Evolutionary conservation across 1,140 invertebrate genomes (phyloP), one percentile per base, ranked within the genome.

Genomic region (Temnothorax nylanderi): DNA sequence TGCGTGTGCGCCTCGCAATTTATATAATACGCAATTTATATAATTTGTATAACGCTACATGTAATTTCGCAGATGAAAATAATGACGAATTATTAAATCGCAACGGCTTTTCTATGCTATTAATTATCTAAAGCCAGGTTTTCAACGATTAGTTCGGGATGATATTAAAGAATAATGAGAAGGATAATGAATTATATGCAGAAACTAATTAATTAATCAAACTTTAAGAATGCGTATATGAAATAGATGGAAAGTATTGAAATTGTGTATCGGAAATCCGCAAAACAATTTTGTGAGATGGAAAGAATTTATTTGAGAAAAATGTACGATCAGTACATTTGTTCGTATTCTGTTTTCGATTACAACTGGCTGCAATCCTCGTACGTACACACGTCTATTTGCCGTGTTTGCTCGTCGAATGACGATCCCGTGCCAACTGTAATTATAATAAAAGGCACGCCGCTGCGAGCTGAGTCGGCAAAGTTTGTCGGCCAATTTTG

Each of bases 1-100:
- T 26, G 65, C 41, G 62, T 41, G 62, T 11, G 8, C 16, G 69
- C 56, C 62, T 34, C 2, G 54, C 69, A 84, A 84, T 84, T 84
- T 84, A 74, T 47, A 74, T 82, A 41, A 74, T 72, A 72, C 32
- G 41, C 67, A 82, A 82, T 72, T 82, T 74, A 74, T 54, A n/a
- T 74, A 62, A 84, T 84, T 84, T 60, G 3, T 60, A 62, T 74
- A 41, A 64, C 37, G 58, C 37, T 41, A 62, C 47, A 77, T 26
- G 60, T 58, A 85, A 54, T 56, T 76, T 76, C 56, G 76, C 44
- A 64, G 32, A 32, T 49, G 54, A 49, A 80, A 69, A 69, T 54
- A 81, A 80, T 47, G 32, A 74, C 13, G 13, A 60, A 62, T 58
- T 84, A 49, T 75, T 60, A 34, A 82, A 84, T 34, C 4, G 32